phyloP scores from a whole-genome alignment of 1,140 invertebrate species.

The Magallana ariakensis region DNA sequence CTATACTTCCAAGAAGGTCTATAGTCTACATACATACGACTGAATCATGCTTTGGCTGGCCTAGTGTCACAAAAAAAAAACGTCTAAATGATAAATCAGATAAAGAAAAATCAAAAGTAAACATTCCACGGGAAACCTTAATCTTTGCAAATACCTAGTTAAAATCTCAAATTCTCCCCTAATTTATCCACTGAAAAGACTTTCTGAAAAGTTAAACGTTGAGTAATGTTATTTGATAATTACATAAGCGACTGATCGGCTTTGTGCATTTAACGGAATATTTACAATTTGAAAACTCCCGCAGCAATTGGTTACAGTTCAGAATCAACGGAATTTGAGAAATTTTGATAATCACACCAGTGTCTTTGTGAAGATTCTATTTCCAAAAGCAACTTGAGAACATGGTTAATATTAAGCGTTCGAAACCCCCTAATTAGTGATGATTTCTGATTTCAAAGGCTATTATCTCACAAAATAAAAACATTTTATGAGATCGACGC shows the following conservation, averaged over 20 bases:
- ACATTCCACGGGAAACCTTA: background rate
- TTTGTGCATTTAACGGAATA: background rate
- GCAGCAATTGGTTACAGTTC: constrained; percentile 11
- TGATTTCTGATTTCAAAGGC: constrained; percentile 32
- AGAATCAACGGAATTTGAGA: constrained; percentile 34
- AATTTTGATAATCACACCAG: constrained; percentile 25
- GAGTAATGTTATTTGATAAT: constrained; percentile 35
- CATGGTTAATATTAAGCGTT: background rate
- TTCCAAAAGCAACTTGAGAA: constrained; percentile 29
- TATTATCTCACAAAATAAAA: constrained; percentile 32
- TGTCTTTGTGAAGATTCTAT: constrained; percentile 5
- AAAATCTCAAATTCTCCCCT: constrained; percentile 10
- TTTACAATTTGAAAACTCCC: constrained; percentile 31
- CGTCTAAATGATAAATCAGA: constrained; percentile 6
- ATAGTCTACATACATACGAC: background rate
- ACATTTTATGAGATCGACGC: background rate
- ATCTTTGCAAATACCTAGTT: constrained; percentile 22
- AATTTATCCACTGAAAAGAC: constrained; percentile 2
- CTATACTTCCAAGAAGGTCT: background rate
- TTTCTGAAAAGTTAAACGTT: constrained; percentile 36
- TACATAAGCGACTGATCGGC: constrained; percentile 5
- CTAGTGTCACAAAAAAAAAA: background rate
- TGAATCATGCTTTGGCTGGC: background rate
- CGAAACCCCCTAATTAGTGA: constrained; percentile 21
- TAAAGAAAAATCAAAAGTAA: constrained; percentile 28